A percentile compares a stretch with the other conserved stretches of the same genome.
These are phyloP conservation scores for Hypotaenidia okinawae DNA, from an alignment of 2,797 vertebrate genomes.

Conservation along the genomic window DNA sequence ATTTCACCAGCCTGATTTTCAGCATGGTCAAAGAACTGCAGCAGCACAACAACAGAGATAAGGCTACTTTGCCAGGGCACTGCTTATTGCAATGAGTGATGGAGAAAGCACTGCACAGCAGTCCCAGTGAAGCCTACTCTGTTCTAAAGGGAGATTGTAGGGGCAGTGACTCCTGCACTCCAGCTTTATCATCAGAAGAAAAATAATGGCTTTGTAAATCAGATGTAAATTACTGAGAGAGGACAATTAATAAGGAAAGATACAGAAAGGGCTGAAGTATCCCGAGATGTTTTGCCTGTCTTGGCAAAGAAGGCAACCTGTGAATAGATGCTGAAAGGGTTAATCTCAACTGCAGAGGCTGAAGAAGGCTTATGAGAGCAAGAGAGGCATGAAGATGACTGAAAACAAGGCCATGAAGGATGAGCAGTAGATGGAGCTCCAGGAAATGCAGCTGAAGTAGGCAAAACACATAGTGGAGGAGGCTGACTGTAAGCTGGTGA, in stretches of 20 bases:
- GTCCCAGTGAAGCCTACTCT: not conserved
- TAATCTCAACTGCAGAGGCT: not conserved
- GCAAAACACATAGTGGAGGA: constrained; percentile 97
- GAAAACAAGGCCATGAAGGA: constrained; percentile 95
- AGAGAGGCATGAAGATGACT: constrained; percentile 97
- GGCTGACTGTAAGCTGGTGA: constrained; percentile 94
- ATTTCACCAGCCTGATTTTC: not conserved
- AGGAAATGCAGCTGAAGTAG: constrained; percentile 98
- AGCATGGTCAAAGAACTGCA: not conserved
- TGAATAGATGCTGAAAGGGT: not conserved
- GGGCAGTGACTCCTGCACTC: not conserved
- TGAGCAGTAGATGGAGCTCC: constrained; percentile 97
- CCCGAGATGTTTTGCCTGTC: not conserved
- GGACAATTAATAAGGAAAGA: not conserved
- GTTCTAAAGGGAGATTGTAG: not conserved
- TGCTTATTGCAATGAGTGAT: not conserved
- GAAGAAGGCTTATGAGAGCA: no score
- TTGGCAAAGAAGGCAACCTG: not conserved
- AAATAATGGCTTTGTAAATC: not conserved
- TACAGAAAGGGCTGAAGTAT: not conserved
- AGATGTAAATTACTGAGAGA: not conserved
- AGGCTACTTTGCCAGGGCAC: not conserved
- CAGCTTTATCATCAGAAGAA: not conserved
- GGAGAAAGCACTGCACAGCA: not conserved
- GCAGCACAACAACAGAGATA: not conserved